A percentile compares a stretch with the other conserved stretches of the same genome.
These are phyloP conservation scores for Nixonia krombeini DNA, from an alignment of 1,140 invertebrate genomes.

Conservation along the genomic window DNA sequence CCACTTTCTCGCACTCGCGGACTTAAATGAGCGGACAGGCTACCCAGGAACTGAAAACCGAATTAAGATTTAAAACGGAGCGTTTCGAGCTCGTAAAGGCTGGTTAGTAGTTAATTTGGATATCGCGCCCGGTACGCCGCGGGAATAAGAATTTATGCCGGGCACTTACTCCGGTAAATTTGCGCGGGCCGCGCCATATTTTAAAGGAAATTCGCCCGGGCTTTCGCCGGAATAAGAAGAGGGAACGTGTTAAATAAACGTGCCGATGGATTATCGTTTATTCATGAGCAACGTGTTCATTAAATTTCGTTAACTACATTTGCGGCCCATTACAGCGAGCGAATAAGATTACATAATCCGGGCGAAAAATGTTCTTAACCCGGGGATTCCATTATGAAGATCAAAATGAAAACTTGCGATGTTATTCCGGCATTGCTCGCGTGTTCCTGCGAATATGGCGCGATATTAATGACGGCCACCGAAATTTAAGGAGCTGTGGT, in stretches of 20 bases:
- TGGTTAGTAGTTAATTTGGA: constrained; percentile 50
- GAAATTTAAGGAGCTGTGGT: too few species aligned
- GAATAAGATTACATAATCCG: constrained; percentile 28
- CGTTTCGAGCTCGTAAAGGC: constrained; percentile 47
- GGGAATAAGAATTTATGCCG: constrained; percentile 47
- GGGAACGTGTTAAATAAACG: constrained; percentile 29
- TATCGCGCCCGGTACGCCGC: constrained; percentile 28
- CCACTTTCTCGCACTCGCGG: constrained; percentile 29
- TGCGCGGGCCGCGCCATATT: constrained; percentile 39
- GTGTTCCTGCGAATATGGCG: background rate
- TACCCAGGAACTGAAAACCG: constrained; percentile 41
- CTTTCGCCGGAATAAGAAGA: constrained; percentile 18
- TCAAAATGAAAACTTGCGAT: constrained; percentile 12
- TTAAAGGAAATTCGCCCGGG: constrained; percentile 24
- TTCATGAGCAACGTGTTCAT: constrained; percentile 44
- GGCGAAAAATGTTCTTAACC: background rate
- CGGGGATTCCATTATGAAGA: constrained; percentile 16
- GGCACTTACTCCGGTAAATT: constrained; percentile 47
- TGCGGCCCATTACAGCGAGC: constrained; percentile 33
- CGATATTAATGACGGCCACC: background rate
- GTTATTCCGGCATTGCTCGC: background rate
- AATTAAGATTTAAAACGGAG: constrained; percentile 48
- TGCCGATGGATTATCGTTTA: constrained; percentile 46
- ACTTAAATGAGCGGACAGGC: constrained; percentile 33
- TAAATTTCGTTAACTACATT: constrained; percentile 46